phyloP scores from a whole-genome alignment of 2,113 vertebrate species.

The Cinclus cinclus region DNA sequence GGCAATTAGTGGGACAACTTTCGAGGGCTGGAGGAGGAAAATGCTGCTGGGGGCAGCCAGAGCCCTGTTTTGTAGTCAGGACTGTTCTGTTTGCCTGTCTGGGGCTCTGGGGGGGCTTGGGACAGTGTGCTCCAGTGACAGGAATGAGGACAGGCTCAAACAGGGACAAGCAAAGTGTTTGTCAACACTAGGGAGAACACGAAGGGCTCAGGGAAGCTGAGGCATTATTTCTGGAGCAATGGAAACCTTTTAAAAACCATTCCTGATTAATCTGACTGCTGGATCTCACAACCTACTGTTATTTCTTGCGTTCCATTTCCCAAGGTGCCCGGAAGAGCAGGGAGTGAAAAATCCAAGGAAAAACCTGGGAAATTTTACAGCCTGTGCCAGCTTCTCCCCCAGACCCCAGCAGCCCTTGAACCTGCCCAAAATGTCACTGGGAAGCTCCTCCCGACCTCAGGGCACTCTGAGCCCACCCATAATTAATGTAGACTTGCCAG shows the following conservation, averaged over 20 bases:
- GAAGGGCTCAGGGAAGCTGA: background rate
- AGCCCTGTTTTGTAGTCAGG: background rate
- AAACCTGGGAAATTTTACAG: background rate
- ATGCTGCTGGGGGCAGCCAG: background rate
- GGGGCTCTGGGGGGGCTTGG: background rate
- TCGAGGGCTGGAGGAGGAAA: background rate
- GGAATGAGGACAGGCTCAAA: background rate
- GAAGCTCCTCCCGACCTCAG: background rate
- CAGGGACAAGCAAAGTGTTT: background rate
- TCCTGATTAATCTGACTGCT: background rate
- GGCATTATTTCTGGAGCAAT: background rate
- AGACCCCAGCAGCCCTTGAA: background rate
- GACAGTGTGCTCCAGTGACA: accelerated
- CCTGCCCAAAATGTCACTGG: background rate
- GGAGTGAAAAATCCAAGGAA: background rate
- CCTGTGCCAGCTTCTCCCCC: background rate
- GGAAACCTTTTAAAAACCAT: background rate
- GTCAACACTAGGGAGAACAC: background rate
- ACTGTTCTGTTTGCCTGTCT: background rate
- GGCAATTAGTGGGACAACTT: background rate
- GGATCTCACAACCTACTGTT: background rate
- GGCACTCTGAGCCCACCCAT: background rate
- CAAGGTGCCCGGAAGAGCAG: background rate
- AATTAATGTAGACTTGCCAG: background rate
- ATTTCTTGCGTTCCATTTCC: background rate